Conservation (phyloP, 2,113 vertebrate species). For the Sorex araneus region DNA sequence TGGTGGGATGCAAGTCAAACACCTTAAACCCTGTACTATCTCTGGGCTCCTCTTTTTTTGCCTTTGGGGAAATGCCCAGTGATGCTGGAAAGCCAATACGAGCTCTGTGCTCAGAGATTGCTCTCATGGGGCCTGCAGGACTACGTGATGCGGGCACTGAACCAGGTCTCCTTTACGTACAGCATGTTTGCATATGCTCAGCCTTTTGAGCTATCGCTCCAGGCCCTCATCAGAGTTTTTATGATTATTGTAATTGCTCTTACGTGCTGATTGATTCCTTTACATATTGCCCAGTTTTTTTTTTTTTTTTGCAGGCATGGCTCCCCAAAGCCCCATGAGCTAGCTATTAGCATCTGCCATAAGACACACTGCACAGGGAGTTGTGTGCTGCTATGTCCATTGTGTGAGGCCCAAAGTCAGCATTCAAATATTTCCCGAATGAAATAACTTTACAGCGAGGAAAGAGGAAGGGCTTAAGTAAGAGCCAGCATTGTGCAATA, state of each 20-base stretch:
- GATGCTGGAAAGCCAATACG: no score
- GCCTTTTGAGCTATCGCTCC: no score
- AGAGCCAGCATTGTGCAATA: background rate
- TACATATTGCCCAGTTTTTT: background rate
- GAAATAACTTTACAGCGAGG: slow-evolving; percentile 19
- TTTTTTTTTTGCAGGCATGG: slow-evolving; percentile 14
- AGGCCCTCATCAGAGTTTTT: background rate
- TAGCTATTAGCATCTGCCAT: background rate
- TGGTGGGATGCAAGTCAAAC: no score
- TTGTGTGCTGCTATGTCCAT: background rate
- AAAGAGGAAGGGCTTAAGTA: background rate
- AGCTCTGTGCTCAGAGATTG: no score
- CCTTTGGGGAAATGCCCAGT: no score
- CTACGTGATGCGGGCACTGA: no score
- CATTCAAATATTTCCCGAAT: slow-evolving; percentile 17
- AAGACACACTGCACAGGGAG: background rate
- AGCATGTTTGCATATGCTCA: no score
- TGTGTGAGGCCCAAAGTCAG: background rate
- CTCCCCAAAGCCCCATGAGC: background rate
- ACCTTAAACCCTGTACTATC: no score
- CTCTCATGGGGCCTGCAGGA: no score
- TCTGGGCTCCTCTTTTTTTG: no score
- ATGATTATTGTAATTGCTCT: background rate
- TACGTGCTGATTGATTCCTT: background rate
- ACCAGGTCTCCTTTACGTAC: no score